Evolutionary conservation across 2,888 invertebrate species (phyloP).

Genomic region (Slavum lentiscoides): DNA sequence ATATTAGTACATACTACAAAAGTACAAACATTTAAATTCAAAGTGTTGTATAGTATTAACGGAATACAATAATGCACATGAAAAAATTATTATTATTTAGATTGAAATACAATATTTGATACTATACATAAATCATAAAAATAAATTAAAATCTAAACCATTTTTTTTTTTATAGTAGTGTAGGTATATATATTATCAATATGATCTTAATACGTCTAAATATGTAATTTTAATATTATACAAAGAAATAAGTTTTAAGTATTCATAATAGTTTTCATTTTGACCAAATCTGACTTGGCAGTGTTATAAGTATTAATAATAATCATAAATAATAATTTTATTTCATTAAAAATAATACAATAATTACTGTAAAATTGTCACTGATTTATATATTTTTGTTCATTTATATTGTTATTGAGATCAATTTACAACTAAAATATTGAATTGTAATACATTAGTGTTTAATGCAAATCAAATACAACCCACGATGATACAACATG

Average conservation of each 20-base stretch:
- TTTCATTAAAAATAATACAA: background rate
- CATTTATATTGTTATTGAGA: slow-evolving; percentile 25
- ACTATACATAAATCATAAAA: background rate
- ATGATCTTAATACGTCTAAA: background rate
- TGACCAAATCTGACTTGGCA: background rate
- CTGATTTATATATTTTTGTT: slow-evolving; percentile 11
- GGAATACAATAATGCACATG: too few species aligned
- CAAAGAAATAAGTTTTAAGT: background rate
- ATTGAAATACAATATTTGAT: too few species aligned
- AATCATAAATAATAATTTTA: background rate
- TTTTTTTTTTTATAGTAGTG: background rate
- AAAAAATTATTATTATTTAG: too few species aligned
- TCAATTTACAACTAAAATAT: slow-evolving; percentile 21
- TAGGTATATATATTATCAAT: background rate
- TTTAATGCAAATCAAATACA: slow-evolving; percentile 8
- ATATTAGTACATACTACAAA: too few species aligned
- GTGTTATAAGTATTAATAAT: background rate
- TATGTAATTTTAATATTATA: background rate
- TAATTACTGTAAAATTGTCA: background rate
- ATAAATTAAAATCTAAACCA: background rate
- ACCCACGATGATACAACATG: background rate
- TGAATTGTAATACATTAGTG: background rate
- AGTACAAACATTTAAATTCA: too few species aligned
- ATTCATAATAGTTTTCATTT: background rate
- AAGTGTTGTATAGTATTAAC: too few species aligned